phyloP scores from a whole-genome alignment of 2,888 invertebrate species.

The Amphipyra berbera region DNA sequence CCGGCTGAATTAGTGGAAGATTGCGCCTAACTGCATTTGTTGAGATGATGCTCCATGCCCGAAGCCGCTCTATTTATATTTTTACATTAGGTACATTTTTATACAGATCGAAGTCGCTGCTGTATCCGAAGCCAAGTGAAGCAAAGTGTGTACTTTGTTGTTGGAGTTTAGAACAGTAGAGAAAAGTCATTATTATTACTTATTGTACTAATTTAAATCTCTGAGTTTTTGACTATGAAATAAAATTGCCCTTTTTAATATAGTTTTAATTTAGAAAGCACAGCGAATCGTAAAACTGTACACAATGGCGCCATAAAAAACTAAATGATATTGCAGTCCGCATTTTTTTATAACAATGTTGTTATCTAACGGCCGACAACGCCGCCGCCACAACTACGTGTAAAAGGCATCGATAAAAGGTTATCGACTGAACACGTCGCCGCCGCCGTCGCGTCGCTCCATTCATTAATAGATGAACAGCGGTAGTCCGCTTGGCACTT shows the following conservation, averaged over 20 bases:
- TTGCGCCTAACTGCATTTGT: slow-evolving; percentile 80
- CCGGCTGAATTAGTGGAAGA: slow-evolving; percentile 73
- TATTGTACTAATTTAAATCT: too few species aligned
- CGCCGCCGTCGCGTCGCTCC: slow-evolving; percentile 19
- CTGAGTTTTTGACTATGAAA: too few species aligned
- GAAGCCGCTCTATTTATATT: slow-evolving; percentile 40
- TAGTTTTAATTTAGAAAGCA: background rate
- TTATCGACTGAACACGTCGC: slow-evolving; percentile 25
- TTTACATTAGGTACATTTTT: slow-evolving; percentile 19
- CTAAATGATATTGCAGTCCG: slow-evolving; percentile 9
- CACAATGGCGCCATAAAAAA: slow-evolving; percentile 6
- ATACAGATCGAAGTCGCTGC: background rate
- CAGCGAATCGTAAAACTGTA: background rate
- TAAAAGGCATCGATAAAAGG: slow-evolving; percentile 14
- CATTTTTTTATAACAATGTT: slow-evolving; percentile 16
- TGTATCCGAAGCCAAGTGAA: too few species aligned
- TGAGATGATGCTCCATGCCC: slow-evolving; percentile 56
- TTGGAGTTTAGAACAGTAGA: background rate
- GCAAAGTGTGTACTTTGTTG: background rate
- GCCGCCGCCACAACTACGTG: slow-evolving; percentile 1
- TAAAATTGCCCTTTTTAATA: too few species aligned
- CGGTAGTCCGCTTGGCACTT: slow-evolving; percentile 15
- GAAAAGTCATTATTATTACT: too few species aligned
- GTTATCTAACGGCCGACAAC: too few species aligned
- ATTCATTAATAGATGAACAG: slow-evolving; percentile 44